Evolutionary conservation across 2,797 vertebrate genomes (phyloP), one percentile per base, ranked within the genome.

Genomic region (Enteromius paludinosus): DNA sequence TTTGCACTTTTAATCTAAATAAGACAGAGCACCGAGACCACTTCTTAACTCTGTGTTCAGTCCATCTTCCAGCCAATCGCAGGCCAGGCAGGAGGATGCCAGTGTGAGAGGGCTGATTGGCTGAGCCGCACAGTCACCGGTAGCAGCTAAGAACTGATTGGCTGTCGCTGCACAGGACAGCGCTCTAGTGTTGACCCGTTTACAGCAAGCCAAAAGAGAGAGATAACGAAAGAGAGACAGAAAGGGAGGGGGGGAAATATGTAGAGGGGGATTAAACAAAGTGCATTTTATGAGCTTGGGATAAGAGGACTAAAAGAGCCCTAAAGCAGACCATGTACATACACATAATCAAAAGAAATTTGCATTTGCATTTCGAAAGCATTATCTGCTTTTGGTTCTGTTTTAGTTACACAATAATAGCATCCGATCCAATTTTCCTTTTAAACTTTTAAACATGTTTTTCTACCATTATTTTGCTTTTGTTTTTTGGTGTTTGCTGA

Each of bases 161-260:
- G 75, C 74, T 69, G 61, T 47, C 30, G 25, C 49, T 7, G 15
- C 71, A 81, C 71, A 76, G 72, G 62, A 61, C 79, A 70, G 78
- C 43, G 52, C 79, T 69, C 49, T 30, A 38, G 59, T 80, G 74
- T 43, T 52, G 82, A 84, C 66, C 79, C 81, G 85, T 83, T 86
- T 86, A 86, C 78, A 82, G 69, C 84, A 78, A 78, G 47, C 7
- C 17, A 49, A 56, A 61, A 35, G 59, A 68, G 72, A 76, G 28
- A 56, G 33, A 74, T 74, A 77, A 25, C 43, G 20, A 77, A 25
- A 33, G 28, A 49, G 35, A 14, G 73, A 56, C 5, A 64, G 52
- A 56, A 2, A 71, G 45, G 47, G 35, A 73, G 72, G 59, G 49
- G 30, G 5, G 5, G 15, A 25, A 54, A 43, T 20, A 79, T 62